Evolutionary conservation across 2,113 vertebrate genomes (phyloP).

Genomic region (Nycticryphes semicollaris): DNA sequence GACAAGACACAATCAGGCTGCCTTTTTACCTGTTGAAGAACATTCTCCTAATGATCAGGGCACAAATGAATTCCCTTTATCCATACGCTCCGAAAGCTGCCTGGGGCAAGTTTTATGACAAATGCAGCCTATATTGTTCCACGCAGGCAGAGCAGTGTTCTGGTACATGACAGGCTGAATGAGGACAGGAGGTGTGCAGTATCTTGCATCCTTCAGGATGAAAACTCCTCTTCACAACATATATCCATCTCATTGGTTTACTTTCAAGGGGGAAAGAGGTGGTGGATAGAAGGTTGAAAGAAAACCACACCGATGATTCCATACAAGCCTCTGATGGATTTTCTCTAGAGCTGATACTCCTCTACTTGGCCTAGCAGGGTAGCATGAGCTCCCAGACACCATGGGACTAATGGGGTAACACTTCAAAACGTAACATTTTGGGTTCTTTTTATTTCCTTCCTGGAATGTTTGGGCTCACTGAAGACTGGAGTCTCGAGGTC

Average conservation of each 20-base stretch:
- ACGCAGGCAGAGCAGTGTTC: background rate
- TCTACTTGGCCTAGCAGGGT: background rate
- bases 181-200: background rate
- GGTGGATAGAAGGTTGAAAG: background rate
- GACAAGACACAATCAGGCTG: background rate
- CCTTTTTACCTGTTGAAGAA: background rate
- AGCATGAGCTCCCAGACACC: background rate
- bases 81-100: background rate
- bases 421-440: background rate
- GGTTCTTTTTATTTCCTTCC: background rate
- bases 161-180: background rate
- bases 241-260: background rate
- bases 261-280: background rate
- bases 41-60: background rate
- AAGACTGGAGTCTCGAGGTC: background rate
- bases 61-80: background rate
- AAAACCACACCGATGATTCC: background rate
- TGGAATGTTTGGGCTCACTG: background rate
- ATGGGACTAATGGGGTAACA: background rate
- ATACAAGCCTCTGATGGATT: background rate
- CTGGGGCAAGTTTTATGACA: background rate
- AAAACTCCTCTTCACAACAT: background rate
- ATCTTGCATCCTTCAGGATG: background rate
- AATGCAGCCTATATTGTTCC: background rate
- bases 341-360: background rate